Evolutionary conservation across 2,113 vertebrate genomes (phyloP), one percentile per base, ranked within the genome.

Genomic region (Eurypyga helias): DNA sequence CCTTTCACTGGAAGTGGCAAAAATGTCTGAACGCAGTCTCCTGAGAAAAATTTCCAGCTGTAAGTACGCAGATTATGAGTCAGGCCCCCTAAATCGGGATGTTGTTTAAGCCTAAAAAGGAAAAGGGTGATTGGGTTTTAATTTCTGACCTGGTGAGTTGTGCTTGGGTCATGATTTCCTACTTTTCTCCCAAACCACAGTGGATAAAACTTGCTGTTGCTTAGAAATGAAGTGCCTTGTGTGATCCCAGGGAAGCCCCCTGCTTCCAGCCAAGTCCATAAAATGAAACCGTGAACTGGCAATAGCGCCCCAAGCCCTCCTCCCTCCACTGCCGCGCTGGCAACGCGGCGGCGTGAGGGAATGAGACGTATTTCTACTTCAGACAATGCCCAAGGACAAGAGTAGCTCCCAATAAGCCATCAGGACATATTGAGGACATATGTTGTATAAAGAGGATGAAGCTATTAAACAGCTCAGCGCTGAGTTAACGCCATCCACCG

Each of bases 271-370:
- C 9, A 55, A 29, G 20, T 87, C 45, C 34, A 31, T 46, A 14
- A 82, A 92, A 52, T 0, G 0, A 60, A 77, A 52, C 1, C 1
- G 33, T 64, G 67, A 82, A 18, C 9, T 13, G 15, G 15, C 19
- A 58, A 7, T 41, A 13, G 13, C 6, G 38, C 8, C 13, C 46
- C 65, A 51, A 52, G 17, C 8, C 77, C 29, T 84, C 55, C 67
- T 73, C 24, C 25, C 24, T 52, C 34, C 34, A 15, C 36, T 51
- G 60, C 45, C 43, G 51, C 0, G 0, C 23, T 71, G 61, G 51
- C 48, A 87, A 31, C 0, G 0, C 51, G 70, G 71, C 10, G 1
- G 0, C 16, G 3, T 0, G 26, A 34, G 31, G 52, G 23, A 52
- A 65, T 6, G 7, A 86, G 81, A 70, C 7, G 21, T 8, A 48